Evolutionary conservation across 1,140 invertebrate genomes (phyloP).

Genomic region (Mizuhopecten yessoensis): DNA sequence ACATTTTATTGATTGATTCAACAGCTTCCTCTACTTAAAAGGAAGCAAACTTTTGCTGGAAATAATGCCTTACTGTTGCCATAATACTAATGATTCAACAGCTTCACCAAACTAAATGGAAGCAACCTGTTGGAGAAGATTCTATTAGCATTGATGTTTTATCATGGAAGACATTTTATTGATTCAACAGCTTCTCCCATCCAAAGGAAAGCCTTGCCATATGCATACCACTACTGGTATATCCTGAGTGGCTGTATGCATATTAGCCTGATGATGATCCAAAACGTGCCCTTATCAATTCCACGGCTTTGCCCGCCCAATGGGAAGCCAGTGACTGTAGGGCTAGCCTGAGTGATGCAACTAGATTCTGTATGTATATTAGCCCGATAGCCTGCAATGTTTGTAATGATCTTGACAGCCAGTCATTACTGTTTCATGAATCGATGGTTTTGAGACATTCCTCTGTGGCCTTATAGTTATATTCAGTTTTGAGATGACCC

Average conservation of each 20-base stretch:
- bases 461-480: too few relatives aligned
- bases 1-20: too few relatives aligned
- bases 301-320: background rate
- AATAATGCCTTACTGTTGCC: too few relatives aligned
- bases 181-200: background rate
- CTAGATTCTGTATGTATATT: background rate
- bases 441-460: background rate
- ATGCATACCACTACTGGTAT: background rate
- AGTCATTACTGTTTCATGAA: conserved; percentile 9
- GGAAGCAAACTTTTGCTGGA: too few relatives aligned
- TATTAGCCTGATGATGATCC: conserved; percentile 26
- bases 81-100: background rate
- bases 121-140: conserved; percentile 5
- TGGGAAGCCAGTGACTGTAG: background rate
- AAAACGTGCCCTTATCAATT: conserved; percentile 39
- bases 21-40: too few relatives aligned
- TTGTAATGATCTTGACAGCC: background rate
- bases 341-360: background rate
- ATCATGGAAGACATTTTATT: conserved; percentile 33
- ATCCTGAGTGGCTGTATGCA: background rate
- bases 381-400: background rate
- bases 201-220: background rate
- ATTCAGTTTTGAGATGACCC: too few relatives aligned
- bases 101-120: background rate
- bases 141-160: conserved; percentile 21